These are phyloP conservation scores for Harpegnathos saltator DNA, from an alignment of 1,140 invertebrate genomes.

Conservation along the genomic window DNA sequence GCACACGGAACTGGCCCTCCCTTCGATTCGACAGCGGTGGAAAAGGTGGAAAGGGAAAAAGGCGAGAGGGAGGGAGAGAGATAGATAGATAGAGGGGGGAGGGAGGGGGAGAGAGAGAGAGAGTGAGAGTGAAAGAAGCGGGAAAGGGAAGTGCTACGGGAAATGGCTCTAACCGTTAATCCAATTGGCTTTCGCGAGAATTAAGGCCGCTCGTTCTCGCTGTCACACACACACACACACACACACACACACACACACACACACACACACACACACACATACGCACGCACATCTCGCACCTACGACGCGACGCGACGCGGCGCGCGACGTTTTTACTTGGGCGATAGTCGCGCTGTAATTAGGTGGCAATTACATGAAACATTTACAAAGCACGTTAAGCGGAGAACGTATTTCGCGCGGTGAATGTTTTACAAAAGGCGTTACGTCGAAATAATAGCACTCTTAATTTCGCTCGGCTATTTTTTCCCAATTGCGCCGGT, in stretches of 20 bases:
- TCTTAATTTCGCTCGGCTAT: neutral
- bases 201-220: conserved; percentile 67
- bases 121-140: conserved; percentile 2
- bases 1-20: conserved; percentile 56
- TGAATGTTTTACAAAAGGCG: conserved; percentile 13
- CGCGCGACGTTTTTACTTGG: conserved; percentile 35
- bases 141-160: conserved; percentile 31
- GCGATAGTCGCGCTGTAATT: conserved; percentile 28
- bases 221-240: conserved; percentile 56
- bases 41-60: neutral
- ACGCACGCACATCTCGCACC: conserved; percentile 56
- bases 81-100: neutral
- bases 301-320: conserved; percentile 29
- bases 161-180: conserved; percentile 74
- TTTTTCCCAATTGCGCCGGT: conserved; percentile 11
- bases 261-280: conserved; percentile 53
- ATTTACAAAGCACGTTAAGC: conserved; percentile 13
- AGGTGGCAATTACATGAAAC: conserved; percentile 37
- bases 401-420: neutral
- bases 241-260: no score
- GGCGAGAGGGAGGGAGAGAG: neutral
- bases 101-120: neutral
- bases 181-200: conserved; percentile 72
- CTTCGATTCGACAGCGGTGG: conserved; percentile 65
- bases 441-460: conserved; percentile 15